Percentiles rank a stretch among this genome's conserved stretches.
These are phyloP conservation scores for Sitodiplosis mosellana DNA, from an alignment of 1,140 invertebrate genomes.

Conservation along the genomic window DNA sequence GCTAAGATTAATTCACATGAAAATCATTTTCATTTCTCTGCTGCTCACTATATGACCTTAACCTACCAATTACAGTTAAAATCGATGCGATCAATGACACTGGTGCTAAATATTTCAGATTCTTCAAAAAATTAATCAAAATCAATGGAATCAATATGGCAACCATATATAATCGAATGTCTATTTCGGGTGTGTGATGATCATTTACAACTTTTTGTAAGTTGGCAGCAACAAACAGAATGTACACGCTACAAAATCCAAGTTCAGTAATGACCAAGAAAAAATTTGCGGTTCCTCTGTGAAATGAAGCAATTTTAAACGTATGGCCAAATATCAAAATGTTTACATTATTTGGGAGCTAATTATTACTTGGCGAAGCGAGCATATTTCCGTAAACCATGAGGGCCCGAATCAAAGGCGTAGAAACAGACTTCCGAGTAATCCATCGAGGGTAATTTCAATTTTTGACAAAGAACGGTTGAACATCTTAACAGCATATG, in stretches of 20 bases:
- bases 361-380: slow-evolving; percentile 24
- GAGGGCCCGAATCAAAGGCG: slow-evolving; percentile 50
- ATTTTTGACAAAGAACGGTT: slow-evolving; percentile 45
- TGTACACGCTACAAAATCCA: slow-evolving; percentile 92
- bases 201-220: slow-evolving; percentile 48
- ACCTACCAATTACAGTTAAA: slow-evolving; percentile 31
- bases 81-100: slow-evolving; percentile 64
- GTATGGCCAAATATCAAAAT: too few species aligned
- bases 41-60: too few species aligned
- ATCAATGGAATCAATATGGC: slow-evolving; percentile 50
- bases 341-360: too few species aligned
- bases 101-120: slow-evolving; percentile 64
- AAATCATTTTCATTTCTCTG: too few species aligned
- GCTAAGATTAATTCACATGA: too few species aligned
- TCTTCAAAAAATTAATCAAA: slow-evolving; percentile 53
- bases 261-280: slow-evolving; percentile 84
- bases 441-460: slow-evolving; percentile 40
- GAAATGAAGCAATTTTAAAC: slow-evolving; percentile 34
- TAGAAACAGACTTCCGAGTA: slow-evolving; percentile 56
- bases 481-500: slow-evolving; percentile 59
- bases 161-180: slow-evolving; percentile 36
- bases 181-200: slow-evolving; percentile 35
- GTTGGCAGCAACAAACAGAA: slow-evolving; percentile 84
- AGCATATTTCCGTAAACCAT: slow-evolving; percentile 37
- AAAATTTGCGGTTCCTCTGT: slow-evolving; percentile 44